Evolutionary conservation across 1,140 invertebrate species (phyloP), one percentile per base, ranked within the genome.

Genomic region (Drosophila malerkotliana): DNA sequence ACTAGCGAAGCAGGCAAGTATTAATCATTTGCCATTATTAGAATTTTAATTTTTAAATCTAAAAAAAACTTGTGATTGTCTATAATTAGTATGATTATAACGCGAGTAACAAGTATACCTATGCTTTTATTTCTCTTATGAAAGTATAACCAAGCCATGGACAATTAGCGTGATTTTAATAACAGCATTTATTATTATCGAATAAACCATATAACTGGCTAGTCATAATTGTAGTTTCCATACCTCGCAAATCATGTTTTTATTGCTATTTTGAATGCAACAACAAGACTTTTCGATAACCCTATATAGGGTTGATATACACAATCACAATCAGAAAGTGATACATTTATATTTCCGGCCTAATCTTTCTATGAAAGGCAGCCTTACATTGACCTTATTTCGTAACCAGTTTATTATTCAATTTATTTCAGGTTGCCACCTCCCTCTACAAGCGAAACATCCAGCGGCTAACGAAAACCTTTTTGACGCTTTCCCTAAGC

Each of bases 361-460:
- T 3, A 37, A 4, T 2, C 1, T n/a, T 30, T 18, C 12, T 28
- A 1, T 8, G 15, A 34, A 34, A 10, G 9, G 7, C 8, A n/a
- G 12, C 8, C 3, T 45, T 41, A 10, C 34, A 12, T 15, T 21
- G 10, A 5, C 24, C n/a, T 26, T 8, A 39, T 39, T 21, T 12
- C 12, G 5, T 26, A 10, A 10, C 21, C 21, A 21, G 21, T 12
- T 6, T 15, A 26, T 45, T 21, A 32, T 30, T 14, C n/a, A 18
- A 14, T 24, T 44, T 44, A 4, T 26, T 15, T 52, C 93, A 97
- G 94, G 97, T 98, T 54, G 92, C 98, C 41, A 95, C 95, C 66
- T 97, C 97, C 59, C 94, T 99, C 83, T 98, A 98, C 90, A 99
- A 98, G 92, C 98, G 98, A 91, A 99, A 98, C 93, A 99, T 99